Evolutionary conservation across 2,797 vertebrate species (phyloP).

Genomic region (Xiphophorus birchmanni): DNA sequence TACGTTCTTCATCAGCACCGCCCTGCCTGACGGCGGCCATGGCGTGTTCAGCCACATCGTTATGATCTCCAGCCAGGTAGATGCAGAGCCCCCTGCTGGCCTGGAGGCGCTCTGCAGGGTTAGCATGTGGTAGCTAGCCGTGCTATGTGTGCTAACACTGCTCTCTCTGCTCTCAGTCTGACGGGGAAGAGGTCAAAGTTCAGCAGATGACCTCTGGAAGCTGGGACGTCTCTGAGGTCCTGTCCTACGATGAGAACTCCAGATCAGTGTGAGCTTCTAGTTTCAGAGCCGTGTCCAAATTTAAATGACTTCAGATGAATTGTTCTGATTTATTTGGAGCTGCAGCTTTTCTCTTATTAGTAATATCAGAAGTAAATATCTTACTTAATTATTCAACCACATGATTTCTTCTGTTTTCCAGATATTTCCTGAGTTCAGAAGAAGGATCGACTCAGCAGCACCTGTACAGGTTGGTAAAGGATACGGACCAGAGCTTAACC

Average conservation of each 20-base stretch:
- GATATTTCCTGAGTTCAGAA: constrained; percentile 80
- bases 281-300: neutral
- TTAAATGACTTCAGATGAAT: too few species aligned
- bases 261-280: constrained; percentile 64
- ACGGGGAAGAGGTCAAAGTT: constrained; percentile 62
- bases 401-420: constrained; percentile 37
- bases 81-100: neutral
- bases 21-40: constrained; percentile 54
- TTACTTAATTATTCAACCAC: too few species aligned
- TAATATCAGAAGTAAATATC: too few species aligned
- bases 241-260: constrained; percentile 68
- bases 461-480: constrained; percentile 72
- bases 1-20: constrained; percentile 70
- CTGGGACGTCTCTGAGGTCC: constrained; percentile 79
- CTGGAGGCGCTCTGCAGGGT: neutral
- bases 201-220: constrained; percentile 78
- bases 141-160: neutral
- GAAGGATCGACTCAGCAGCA: constrained; percentile 68
- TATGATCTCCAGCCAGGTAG: constrained; percentile 77
- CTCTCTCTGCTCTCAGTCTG: constrained; percentile 40
- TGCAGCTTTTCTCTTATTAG: too few species aligned
- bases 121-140: neutral
- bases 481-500: neutral
- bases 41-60: constrained; percentile 77
- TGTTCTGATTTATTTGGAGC: too few species aligned